A percentile compares a stretch with the other conserved stretches of the same genome.
Conservation (phyloP, 2,797 vertebrate genomes). For the Knipowitschia caucasica region DNA sequence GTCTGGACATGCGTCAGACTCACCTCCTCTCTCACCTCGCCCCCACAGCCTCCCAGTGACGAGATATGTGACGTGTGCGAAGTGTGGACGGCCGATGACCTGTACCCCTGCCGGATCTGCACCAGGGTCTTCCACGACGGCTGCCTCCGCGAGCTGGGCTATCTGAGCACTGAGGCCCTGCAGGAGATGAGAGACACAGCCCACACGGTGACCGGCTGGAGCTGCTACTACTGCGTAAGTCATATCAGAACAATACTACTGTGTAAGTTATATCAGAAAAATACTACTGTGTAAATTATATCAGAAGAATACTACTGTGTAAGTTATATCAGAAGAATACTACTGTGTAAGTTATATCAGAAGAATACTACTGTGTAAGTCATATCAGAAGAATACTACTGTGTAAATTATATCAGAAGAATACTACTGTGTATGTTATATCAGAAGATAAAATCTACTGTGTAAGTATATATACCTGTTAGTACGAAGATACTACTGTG, state of each 20-base stretch:
- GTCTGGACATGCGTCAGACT: not conserved
- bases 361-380: not conserved
- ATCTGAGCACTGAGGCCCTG: constrained; percentile 79
- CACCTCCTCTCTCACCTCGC: not conserved
- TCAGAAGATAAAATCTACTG: too few relatives aligned
- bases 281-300: not conserved
- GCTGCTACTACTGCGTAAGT: constrained; percentile 96
- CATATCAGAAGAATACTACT: not conserved
- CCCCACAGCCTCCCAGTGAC: constrained; percentile 79
- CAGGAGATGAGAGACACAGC: constrained; percentile 86
- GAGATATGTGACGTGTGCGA: constrained; percentile 97
- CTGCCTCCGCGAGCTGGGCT: constrained; percentile 91
- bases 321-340: not conserved
- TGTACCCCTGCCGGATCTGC: constrained; percentile 90
- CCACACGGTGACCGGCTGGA: constrained; percentile 89
- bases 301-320: not conserved
- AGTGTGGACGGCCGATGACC: constrained; percentile 95
- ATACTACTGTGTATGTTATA: not conserved
- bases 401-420: not conserved
- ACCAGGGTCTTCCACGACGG: constrained; percentile 92
- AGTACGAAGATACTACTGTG: not conserved
- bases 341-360: not conserved
- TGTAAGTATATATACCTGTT: not conserved
- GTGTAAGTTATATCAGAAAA: not conserved
- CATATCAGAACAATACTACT: not conserved